Evolutionary conservation across 2,113 vertebrate genomes (phyloP).

Genomic region (Seriola quinqueradiata): DNA sequence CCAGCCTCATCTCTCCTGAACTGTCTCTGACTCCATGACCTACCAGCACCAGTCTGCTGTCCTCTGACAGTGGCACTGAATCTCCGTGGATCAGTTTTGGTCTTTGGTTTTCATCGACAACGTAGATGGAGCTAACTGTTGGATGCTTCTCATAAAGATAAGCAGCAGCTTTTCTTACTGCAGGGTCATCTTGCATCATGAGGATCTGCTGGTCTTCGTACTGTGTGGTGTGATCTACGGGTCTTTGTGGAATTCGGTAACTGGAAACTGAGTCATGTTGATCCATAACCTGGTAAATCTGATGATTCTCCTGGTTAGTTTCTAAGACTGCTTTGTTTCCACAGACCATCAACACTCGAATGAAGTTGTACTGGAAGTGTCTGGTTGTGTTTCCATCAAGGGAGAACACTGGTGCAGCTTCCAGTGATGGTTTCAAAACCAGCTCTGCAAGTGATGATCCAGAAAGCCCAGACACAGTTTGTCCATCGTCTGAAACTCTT

Average conservation of each 20-base stretch:
- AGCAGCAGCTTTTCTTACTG: conserved; percentile 25
- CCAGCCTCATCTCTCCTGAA: conserved; percentile 40
- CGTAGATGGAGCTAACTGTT: conserved; percentile 36
- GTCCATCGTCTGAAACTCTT: conserved; percentile 36
- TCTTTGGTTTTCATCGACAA: conserved; percentile 41
- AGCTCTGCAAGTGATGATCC: conserved; percentile 51
- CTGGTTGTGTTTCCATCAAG: conserved; percentile 50
- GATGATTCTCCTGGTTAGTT: conserved; percentile 26
- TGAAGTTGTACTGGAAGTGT: conserved; percentile 44
- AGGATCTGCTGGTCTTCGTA: conserved; percentile 69
- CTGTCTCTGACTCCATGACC: conserved; percentile 41
- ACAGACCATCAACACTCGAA: conserved; percentile 19
- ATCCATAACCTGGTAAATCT: conserved; percentile 51
- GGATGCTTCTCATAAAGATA: conserved; percentile 58
- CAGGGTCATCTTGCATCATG: conserved; percentile 36
- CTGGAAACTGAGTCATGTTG: not conserved
- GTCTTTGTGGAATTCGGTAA: conserved; percentile 32
- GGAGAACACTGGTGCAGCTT: conserved; percentile 38
- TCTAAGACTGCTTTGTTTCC: conserved; percentile 53
- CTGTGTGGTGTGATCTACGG: conserved; percentile 44
- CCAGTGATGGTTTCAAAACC: conserved; percentile 37
- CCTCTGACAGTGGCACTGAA: conserved; percentile 40
- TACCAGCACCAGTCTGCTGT: conserved; percentile 66
- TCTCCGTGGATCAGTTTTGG: conserved; percentile 50
- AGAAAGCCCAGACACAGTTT: conserved; percentile 51